phyloP scores from a whole-genome alignment of 2,888 invertebrate genomes.

The Lasioglossum lativentre region DNA sequence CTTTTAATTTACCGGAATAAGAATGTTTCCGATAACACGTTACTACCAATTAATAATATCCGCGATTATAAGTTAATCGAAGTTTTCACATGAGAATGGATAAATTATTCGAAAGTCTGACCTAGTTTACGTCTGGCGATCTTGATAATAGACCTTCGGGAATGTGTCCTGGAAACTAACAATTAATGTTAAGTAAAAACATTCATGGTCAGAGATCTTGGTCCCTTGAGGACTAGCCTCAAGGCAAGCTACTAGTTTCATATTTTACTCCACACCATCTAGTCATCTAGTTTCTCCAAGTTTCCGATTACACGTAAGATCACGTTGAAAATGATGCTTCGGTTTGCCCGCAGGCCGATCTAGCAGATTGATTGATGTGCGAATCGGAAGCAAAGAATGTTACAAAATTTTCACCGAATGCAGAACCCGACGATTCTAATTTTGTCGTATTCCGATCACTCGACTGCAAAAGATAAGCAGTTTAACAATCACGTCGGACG shows the following conservation, averaged over 20 bases:
- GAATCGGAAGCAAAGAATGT: conserved; percentile 31
- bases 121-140: not conserved
- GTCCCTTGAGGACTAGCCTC: conserved; percentile 56
- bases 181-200: conserved; percentile 30
- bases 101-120: not conserved
- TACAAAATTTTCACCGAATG: no score
- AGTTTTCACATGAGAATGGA: not conserved
- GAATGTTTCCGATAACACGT: no score
- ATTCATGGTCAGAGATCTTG: conserved; percentile 54
- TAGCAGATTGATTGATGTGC: conserved; percentile 35
- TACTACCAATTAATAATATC: not conserved
- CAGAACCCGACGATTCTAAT: no score
- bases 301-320: conserved; percentile 66
- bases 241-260: conserved; percentile 66
- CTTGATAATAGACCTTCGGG: not conserved
- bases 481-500: no score
- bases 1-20: no score
- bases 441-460: no score
- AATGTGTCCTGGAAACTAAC: conserved; percentile 28
- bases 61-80: not conserved
- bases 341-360: conserved; percentile 19
- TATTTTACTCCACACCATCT: conserved; percentile 38
- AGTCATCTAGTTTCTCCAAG: conserved; percentile 65
- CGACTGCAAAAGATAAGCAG: no score
- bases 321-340: conserved; percentile 57